Evolutionary conservation across 2,888 invertebrate genomes (phyloP).

Genomic region (Creontiades dilutus): DNA sequence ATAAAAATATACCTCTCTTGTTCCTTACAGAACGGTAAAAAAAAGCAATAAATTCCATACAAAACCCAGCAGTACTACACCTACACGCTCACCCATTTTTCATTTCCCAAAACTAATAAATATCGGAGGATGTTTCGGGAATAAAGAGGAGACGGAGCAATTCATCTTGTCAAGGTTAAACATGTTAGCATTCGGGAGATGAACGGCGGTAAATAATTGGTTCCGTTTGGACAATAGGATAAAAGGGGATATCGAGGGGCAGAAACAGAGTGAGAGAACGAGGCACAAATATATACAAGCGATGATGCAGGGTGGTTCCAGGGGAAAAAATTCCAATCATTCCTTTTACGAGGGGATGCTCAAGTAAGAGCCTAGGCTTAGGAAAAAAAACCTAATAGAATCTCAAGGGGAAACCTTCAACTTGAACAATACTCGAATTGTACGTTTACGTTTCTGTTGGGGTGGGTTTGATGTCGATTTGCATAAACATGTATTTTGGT

Average conservation of each 20-base stretch:
- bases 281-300: conserved; percentile 20
- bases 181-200: conserved; percentile 35
- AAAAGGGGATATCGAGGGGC: conserved; percentile 21
- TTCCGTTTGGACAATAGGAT: conserved; percentile 42
- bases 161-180: conserved; percentile 36
- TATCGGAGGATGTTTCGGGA: conserved; percentile 32
- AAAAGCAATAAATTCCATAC: conserved; percentile 8
- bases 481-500: neutral
- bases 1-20: neutral
- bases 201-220: conserved; percentile 34
- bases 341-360: neutral
- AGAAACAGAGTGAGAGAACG: conserved; percentile 8
- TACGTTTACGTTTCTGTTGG: neutral
- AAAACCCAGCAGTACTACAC: neutral
- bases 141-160: conserved; percentile 28
- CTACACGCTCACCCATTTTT: neutral
- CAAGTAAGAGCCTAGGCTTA: neutral
- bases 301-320: neutral
- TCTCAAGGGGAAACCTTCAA: neutral
- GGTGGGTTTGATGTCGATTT: neutral
- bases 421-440: neutral
- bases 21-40: neutral
- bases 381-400: conserved; percentile 20
- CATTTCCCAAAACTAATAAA: conserved; percentile 27
- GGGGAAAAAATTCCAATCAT: conserved; percentile 2